Evolutionary conservation across 2,888 invertebrate species (phyloP), one percentile per base, ranked within the genome.

Genomic region (Drosophila gaucha): DNA sequence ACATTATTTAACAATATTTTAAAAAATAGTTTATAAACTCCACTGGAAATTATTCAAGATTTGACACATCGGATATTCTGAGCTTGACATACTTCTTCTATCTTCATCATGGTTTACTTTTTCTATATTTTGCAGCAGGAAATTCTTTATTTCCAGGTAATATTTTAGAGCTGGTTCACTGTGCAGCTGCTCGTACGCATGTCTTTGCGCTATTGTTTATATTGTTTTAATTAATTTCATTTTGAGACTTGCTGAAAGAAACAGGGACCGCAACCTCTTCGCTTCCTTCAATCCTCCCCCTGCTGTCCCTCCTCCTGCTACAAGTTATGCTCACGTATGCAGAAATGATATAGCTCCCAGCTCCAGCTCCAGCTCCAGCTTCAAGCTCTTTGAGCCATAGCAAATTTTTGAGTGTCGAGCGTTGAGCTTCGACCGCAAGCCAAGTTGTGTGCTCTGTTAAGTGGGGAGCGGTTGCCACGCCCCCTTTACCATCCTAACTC

Each of bases 181-280:
- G 63, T 74, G 9, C 31, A 5, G n/a, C 24, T 49, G 38, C 31
- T 33, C 51, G 43, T 41, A 62, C 41, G 49, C 64, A 63, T 67
- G 65, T 67, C 71, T 58, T 18, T 46, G 66, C 69, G 58, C 55
- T 63, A 69, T 80, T 78, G 80, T 83, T 80, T 83, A 72, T 75
- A 72, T 78, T 78, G 84, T 83, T 80, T 80, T 80, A 84, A 78
- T 84, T 80, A 75, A 84, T 84, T 80, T 80, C 44, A 78, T 75
- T 83, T 84, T 60, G 73, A 67, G 72, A 75, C 67, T 51, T 58
- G 50, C 39, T 57, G 28, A 52, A 54, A 67, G 73, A 57, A 56
- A 72, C 52, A 49, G 36, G 44, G 67, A 57, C 73, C 62, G 43
- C 56, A 73, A 43, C 38, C 47, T 20, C 47, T 16, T 31, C 28